Conservation (phyloP, 2,113 vertebrate species). For the Turnix velox region DNA sequence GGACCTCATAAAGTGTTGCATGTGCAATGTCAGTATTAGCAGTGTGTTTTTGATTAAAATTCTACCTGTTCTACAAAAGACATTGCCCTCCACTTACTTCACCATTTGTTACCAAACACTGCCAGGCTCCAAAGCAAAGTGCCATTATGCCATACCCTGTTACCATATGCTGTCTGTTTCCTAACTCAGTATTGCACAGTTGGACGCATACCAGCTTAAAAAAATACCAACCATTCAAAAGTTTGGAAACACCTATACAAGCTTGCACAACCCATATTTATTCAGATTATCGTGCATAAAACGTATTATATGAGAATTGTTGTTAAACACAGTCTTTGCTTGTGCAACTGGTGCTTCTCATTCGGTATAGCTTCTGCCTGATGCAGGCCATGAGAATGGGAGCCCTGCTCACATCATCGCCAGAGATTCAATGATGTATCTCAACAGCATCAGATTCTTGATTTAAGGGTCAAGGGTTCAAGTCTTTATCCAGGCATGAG, state of each 20-base stretch:
- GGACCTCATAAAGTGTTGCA: accelerated
- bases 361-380: not conserved
- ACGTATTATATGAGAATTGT: not conserved
- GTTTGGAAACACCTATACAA: not conserved
- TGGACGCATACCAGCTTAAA: not conserved
- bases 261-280: not conserved
- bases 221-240: not conserved
- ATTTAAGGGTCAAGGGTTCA: too few relatives aligned
- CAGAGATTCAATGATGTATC: not conserved
- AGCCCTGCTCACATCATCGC: not conserved
- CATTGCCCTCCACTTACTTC: accelerated
- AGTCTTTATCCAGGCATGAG: too few relatives aligned
- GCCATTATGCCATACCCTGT: not conserved
- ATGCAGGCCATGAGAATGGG: not conserved
- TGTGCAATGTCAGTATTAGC: accelerated
- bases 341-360: not conserved
- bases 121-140: accelerated
- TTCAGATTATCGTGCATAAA: not conserved
- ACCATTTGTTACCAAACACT: not conserved
- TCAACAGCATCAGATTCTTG: too few relatives aligned
- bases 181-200: not conserved
- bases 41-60: accelerated
- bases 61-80: accelerated
- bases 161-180: not conserved
- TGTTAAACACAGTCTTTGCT: not conserved